phyloP scores from a whole-genome alignment of 2,888 invertebrate genomes.

The Imbricaverruca yamaguchii region DNA sequence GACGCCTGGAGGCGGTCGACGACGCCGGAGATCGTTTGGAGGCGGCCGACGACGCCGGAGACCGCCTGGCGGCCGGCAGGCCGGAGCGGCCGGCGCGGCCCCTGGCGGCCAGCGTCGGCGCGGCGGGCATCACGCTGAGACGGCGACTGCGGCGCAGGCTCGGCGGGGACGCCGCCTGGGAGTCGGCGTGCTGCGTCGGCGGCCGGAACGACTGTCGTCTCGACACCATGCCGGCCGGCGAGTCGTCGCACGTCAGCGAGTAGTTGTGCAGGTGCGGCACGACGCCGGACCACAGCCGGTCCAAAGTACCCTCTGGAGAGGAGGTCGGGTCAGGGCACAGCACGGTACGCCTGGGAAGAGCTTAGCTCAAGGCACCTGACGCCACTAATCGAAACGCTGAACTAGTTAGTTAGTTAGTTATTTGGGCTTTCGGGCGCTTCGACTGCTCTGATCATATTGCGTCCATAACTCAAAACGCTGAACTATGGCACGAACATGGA shows the following conservation, averaged over 20 bases:
- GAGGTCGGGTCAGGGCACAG: too few species aligned
- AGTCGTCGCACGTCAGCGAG: not conserved
- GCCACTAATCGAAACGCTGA: too few species aligned
- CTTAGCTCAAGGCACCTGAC: too few species aligned
- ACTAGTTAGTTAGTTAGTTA: too few species aligned
- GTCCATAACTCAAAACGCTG: too few species aligned
- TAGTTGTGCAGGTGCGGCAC: not conserved
- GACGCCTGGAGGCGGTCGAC: not conserved
- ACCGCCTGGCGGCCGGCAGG: not conserved
- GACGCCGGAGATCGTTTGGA: not conserved
- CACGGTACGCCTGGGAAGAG: too few species aligned
- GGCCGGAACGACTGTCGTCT: not conserved
- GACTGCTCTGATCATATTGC: too few species aligned
- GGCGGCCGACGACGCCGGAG: not conserved
- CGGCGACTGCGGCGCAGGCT: not conserved
- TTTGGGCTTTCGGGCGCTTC: too few species aligned
- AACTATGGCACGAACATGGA: too few species aligned
- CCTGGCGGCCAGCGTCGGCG: not conserved
- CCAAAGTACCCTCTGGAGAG: not conserved
- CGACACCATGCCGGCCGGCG: not conserved
- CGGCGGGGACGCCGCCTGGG: not conserved
- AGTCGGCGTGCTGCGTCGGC: not conserved
- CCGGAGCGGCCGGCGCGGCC: not conserved
- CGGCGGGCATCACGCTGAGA: not conserved
- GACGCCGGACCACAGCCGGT: not conserved